These are phyloP conservation scores for Poeciliopsis presidionis DNA, from an alignment of 2,797 vertebrate species.

Conservation along the genomic window DNA sequence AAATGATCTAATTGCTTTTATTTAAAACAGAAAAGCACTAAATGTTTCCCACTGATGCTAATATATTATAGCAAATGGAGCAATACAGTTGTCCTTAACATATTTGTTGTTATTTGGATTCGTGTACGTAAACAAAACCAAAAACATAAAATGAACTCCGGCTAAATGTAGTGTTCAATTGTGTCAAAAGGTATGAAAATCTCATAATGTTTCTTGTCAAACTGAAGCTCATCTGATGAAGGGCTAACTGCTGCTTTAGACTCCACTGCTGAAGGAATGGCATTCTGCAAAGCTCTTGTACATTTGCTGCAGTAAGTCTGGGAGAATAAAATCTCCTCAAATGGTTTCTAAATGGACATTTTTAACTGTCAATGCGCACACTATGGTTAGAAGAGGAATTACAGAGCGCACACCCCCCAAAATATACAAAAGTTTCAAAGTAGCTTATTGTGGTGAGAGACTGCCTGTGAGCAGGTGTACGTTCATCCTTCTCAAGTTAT, in stretches of 20 bases:
- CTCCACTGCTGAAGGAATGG: background rate
- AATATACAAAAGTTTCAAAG: no score
- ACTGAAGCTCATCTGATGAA: background rate
- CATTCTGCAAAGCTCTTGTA: background rate
- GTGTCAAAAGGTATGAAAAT: background rate
- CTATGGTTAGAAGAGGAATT: background rate
- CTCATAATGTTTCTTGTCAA: background rate
- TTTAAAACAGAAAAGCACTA: background rate
- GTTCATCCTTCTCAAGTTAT: no score
- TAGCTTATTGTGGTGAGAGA: no score
- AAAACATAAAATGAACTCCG: background rate
- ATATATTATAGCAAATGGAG: background rate
- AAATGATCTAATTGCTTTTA: background rate
- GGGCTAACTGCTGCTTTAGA: background rate
- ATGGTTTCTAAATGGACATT: background rate
- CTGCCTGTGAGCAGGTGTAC: no score
- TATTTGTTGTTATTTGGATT: background rate
- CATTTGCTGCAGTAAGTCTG: no score
- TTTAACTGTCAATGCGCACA: background rate
- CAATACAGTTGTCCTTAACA: background rate
- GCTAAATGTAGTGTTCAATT: background rate
- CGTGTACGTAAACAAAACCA: background rate
- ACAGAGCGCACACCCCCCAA: background rate
- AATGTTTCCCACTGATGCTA: background rate
- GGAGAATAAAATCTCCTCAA: background rate